Percentiles rank a stretch among this genome's conserved stretches.
phyloP scores from a whole-genome alignment of 2,888 invertebrate genomes.

The Orchestes rusci region DNA sequence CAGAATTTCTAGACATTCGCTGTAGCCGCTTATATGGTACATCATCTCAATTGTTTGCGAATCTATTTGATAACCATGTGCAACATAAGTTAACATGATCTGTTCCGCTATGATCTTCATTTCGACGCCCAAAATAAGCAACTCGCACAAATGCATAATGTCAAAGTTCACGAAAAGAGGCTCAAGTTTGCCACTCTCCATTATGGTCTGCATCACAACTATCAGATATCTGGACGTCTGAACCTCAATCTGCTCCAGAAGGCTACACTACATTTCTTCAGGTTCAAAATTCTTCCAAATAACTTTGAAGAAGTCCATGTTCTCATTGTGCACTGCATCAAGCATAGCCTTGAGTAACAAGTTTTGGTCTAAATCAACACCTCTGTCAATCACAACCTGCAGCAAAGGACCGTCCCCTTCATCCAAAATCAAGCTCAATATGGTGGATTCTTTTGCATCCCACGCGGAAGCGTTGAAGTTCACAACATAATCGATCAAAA shows the following conservation, averaged over 20 bases:
- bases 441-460: constrained; percentile 27
- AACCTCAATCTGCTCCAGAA: constrained; percentile 15
- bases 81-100: too few relatives aligned
- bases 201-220: constrained; percentile 28
- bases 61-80: constrained; percentile 19
- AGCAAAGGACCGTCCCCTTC: constrained; percentile 26
- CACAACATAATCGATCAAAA: constrained; percentile 30
- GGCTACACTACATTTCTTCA: not conserved
- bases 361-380: constrained; percentile 28
- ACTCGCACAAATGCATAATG: constrained; percentile 17
- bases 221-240: too few relatives aligned
- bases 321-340: not conserved
- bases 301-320: not conserved
- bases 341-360: not conserved
- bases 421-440: constrained; percentile 28
- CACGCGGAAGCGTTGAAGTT: constrained; percentile 27
- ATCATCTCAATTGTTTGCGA: constrained; percentile 20
- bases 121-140: constrained; percentile 20
- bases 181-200: constrained; percentile 27
- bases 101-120: constrained; percentile 23
- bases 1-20: constrained; percentile 24
- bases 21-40: constrained; percentile 24
- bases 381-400: constrained; percentile 29
- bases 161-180: constrained; percentile 23
- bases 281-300: not conserved